These are phyloP conservation scores for Rhagologus leucostigma DNA, from an alignment of 2,113 vertebrate species.

Conservation along the genomic window DNA sequence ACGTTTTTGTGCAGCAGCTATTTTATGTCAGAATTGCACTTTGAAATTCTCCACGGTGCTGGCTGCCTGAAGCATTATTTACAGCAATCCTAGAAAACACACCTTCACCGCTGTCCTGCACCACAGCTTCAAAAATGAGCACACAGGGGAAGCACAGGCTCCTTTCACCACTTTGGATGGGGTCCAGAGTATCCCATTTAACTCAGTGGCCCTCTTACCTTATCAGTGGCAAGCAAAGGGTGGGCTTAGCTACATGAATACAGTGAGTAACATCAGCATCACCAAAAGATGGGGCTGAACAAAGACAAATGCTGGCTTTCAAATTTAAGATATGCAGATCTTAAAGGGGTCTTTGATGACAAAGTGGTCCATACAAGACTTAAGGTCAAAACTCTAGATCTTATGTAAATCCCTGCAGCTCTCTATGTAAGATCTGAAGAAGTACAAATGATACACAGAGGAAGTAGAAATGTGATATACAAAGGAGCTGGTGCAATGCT, in stretches of 20 bases:
- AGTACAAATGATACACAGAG: background rate
- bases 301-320: background rate
- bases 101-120: background rate
- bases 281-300: background rate
- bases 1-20: background rate
- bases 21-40: background rate
- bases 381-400: background rate
- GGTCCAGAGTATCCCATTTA: background rate
- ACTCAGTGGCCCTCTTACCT: background rate
- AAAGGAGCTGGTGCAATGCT: background rate
- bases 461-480: background rate
- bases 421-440: background rate
- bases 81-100: background rate
- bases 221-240: background rate
- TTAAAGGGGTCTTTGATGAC: background rate
- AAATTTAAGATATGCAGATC: background rate
- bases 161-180: background rate
- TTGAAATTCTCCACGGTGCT: background rate
- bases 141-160: accelerated
- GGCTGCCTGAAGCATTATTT: background rate
- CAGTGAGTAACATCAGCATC: background rate
- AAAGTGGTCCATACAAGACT: background rate
- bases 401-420: background rate
- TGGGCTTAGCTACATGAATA: background rate
- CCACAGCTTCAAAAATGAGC: background rate